These are phyloP conservation scores for Gobio gobio DNA, from an alignment of 2,113 vertebrate species.

Conservation along the genomic window DNA sequence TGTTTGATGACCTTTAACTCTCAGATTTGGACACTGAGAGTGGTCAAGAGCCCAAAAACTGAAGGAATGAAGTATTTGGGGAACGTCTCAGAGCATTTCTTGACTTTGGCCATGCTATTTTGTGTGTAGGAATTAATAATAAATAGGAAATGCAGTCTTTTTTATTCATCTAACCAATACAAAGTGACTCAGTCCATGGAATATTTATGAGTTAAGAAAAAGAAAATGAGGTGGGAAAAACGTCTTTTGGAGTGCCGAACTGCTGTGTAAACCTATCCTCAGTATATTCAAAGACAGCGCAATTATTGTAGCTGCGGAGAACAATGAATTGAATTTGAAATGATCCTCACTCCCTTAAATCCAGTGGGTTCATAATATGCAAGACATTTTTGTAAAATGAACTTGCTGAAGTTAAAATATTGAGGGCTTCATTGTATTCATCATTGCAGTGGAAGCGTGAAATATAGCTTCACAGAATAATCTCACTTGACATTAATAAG, in stretches of 20 bases:
- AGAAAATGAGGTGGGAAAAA: not conserved
- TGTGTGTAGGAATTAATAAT: not conserved
- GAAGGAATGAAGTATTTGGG: not conserved
- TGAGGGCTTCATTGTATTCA: conserved; percentile 20
- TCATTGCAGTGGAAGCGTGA: conserved; percentile 40
- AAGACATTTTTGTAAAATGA: conserved; percentile 4
- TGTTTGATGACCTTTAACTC: conserved; percentile 67
- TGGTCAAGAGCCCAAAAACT: not conserved
- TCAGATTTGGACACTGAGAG: conserved; percentile 25
- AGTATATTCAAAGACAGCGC: not conserved
- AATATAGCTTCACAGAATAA: conserved; percentile 49
- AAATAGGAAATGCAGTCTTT: not conserved
- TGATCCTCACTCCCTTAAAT: not conserved
- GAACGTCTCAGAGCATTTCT: not conserved
- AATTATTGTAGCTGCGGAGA: not conserved
- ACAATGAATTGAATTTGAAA: not conserved
- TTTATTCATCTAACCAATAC: not conserved
- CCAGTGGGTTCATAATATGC: not conserved
- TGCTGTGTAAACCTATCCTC: not conserved
- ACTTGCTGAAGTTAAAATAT: conserved; percentile 11
- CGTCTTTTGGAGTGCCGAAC: not conserved
- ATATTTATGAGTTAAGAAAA: not conserved
- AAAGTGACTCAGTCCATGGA: not conserved
- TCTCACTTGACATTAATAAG: conserved; percentile 53
- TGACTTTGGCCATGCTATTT: not conserved